These are phyloP conservation scores for Habrosyne pyritoides DNA, from an alignment of 2,888 invertebrate genomes.

Conservation along the genomic window DNA sequence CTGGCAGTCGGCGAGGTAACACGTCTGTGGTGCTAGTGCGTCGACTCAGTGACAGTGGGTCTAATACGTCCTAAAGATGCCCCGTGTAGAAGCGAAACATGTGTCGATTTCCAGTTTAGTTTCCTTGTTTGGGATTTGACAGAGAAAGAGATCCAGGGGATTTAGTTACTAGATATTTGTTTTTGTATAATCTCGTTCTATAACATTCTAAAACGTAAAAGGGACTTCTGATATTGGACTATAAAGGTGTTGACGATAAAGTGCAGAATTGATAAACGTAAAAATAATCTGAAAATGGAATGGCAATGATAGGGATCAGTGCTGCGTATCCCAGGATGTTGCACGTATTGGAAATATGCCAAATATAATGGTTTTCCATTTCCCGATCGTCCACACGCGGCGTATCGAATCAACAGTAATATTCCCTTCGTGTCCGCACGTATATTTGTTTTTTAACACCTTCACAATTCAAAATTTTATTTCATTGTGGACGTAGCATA, in stretches of 20 bases:
- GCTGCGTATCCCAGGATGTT: conserved; percentile 43
- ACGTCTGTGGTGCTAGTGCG: too few relatives aligned
- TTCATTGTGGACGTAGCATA: conserved; percentile 13
- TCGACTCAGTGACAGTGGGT: too few relatives aligned
- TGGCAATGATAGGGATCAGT: conserved; percentile 49
- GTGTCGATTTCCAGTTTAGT: too few relatives aligned
- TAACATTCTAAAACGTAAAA: too few relatives aligned
- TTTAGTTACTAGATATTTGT: too few relatives aligned
- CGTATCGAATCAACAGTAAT: conserved; percentile 24
- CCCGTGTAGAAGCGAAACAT: too few relatives aligned
- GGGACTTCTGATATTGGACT: too few relatives aligned
- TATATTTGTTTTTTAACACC: conserved; percentile 9
- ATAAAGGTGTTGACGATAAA: background rate
- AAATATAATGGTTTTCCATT: conserved; percentile 41
- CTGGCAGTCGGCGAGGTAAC: too few relatives aligned
- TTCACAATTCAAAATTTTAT: conserved; percentile 23
- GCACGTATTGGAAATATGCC: conserved; percentile 44
- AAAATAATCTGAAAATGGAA: conserved; percentile 22
- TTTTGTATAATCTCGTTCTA: too few relatives aligned
- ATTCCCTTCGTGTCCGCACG: conserved; percentile 10
- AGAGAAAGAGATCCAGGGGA: too few relatives aligned
- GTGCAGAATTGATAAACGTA: conserved; percentile 10
- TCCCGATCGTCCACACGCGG: conserved; percentile 28
- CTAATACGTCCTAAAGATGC: too few relatives aligned
- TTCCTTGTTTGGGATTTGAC: too few relatives aligned